These are phyloP conservation scores for Bradypodion pumilum DNA, from an alignment of 2,797 vertebrate genomes.

Conservation along the genomic window DNA sequence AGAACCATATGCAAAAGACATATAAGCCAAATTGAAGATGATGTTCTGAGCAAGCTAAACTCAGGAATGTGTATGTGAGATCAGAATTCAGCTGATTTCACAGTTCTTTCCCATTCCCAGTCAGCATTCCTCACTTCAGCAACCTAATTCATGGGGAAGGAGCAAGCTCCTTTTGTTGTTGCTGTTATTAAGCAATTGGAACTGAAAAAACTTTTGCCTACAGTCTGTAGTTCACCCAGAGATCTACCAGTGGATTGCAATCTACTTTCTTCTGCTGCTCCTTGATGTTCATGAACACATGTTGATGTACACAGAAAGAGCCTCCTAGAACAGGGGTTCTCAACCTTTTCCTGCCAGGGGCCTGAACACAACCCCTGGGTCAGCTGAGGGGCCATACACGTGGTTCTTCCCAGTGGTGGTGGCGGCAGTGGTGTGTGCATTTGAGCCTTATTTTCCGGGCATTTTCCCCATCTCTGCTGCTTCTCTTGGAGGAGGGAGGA, in stretches of 20 bases:
- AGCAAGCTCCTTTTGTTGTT: background rate
- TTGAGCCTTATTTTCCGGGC: no score
- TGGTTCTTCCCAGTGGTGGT: no score
- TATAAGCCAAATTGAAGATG: background rate
- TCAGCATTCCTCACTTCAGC: background rate
- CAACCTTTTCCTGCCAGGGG: no score
- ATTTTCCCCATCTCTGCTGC: no score
- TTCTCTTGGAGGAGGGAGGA: no score
- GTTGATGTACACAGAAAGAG: background rate
- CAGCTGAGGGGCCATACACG: no score
- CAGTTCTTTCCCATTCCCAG: background rate
- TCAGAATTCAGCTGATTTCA: background rate
- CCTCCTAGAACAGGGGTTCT: no score
- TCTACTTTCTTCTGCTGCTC: background rate
- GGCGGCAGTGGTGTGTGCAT: no score
- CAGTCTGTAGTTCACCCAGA: background rate
- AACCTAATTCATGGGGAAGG: background rate
- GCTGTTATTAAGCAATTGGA: background rate
- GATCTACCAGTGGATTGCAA: background rate
- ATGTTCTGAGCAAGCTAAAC: background rate
- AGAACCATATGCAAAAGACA: background rate
- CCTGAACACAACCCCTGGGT: no score
- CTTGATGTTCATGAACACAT: background rate
- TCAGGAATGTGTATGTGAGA: background rate
- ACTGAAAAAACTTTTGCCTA: background rate